A percentile compares a stretch with the other conserved stretches of the same genome.
Evolutionary conservation across 2,113 vertebrate genomes (phyloP).

Genomic region (Charadrius vociferus): DNA sequence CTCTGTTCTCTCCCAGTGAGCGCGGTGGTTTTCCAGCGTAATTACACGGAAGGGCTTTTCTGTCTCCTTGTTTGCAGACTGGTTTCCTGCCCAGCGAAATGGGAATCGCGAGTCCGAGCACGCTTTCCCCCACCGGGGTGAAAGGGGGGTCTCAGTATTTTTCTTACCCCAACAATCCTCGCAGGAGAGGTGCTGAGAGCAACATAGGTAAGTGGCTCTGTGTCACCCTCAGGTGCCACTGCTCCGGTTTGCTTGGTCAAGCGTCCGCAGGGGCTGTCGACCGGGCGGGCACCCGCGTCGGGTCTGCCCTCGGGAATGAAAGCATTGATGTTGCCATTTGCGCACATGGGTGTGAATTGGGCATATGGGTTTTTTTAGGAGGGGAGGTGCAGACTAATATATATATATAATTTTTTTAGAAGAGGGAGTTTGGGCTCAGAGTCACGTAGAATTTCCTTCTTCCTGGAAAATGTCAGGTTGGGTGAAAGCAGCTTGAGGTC

Average conservation of each 20-base stretch:
- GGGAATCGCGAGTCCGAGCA: conserved; percentile 87
- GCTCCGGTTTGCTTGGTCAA: fast-evolving
- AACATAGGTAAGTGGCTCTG: conserved; percentile 79
- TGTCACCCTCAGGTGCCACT: neutral
- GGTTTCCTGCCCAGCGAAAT: conserved; percentile 91
- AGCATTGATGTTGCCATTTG: too few relatives aligned
- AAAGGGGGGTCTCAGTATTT: conserved; percentile 93
- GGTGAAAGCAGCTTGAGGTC: too few relatives aligned
- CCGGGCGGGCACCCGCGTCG: neutral
- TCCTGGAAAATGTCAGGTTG: too few relatives aligned
- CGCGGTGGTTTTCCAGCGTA: neutral
- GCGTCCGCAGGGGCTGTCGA: fast-evolving
- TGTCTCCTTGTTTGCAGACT: conserved; percentile 70
- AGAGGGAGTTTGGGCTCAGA: too few relatives aligned
- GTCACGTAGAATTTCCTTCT: too few relatives aligned
- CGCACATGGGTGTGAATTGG: too few relatives aligned
- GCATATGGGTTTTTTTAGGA: too few relatives aligned
- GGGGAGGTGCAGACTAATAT: too few relatives aligned
- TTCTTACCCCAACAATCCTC: conserved; percentile 88
- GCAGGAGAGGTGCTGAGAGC: conserved; percentile 89
- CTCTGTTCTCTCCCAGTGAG: neutral
- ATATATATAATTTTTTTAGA: too few relatives aligned
- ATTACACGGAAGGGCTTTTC: neutral
- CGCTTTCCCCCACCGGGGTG: conserved; percentile 89
- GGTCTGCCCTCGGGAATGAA: too few relatives aligned